Conservation (phyloP, 2,797 vertebrate species). For the Salarias fasciatus region DNA sequence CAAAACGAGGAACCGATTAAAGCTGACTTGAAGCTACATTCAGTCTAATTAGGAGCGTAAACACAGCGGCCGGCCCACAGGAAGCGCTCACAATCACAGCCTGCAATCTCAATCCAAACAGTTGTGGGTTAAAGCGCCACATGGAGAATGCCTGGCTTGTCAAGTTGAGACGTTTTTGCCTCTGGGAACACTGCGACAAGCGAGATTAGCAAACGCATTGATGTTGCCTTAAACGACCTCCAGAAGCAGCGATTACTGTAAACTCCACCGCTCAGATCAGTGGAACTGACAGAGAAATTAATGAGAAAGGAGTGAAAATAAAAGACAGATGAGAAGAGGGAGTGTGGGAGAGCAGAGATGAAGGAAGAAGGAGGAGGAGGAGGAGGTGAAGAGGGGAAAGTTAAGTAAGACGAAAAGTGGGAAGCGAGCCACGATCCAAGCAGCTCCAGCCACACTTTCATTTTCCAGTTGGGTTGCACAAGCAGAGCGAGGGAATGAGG, state of each 20-base stretch:
- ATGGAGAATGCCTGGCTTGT: not conserved
- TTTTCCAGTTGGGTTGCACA: slow-evolving; percentile 58
- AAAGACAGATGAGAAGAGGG: slow-evolving; percentile 21
- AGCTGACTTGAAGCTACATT: not conserved
- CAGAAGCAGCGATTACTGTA: slow-evolving; percentile 6
- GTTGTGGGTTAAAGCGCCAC: not conserved
- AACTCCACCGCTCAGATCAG: not conserved
- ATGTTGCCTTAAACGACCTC: slow-evolving; percentile 6
- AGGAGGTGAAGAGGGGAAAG: slow-evolving; percentile 35
- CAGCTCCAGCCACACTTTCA: slow-evolving; percentile 38
- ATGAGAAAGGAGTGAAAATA: slow-evolving; percentile 21
- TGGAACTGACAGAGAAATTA: not conserved
- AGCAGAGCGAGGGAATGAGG: not conserved
- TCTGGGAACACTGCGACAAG: not conserved
- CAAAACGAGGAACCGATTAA: not conserved
- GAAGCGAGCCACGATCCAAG: slow-evolving; percentile 46
- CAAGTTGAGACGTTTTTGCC: slow-evolving; percentile 2
- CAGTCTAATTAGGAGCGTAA: not conserved
- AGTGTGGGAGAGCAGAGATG: slow-evolving; percentile 41
- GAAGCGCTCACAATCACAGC: slow-evolving; percentile 33
- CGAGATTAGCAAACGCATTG: slow-evolving; percentile 6
- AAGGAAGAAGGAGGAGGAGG: slow-evolving; percentile 21
- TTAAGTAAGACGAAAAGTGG: slow-evolving; percentile 61
- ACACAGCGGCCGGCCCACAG: slow-evolving; percentile 19
- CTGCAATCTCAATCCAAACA: slow-evolving; percentile 39